Conservation (phyloP, 1,140 invertebrate genomes). For the Ips nitidus region DNA sequence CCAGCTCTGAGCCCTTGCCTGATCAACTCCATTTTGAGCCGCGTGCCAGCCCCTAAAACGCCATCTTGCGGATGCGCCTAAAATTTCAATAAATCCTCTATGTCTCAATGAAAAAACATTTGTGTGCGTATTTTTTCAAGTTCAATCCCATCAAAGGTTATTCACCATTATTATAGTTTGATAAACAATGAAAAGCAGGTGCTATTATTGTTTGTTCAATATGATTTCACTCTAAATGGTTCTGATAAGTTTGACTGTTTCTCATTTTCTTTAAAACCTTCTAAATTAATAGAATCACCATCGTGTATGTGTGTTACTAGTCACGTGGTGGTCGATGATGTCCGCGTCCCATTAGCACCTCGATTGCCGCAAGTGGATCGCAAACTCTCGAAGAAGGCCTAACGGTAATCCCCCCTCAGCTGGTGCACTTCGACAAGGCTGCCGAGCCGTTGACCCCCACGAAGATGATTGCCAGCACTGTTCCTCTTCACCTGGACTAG, state of each 20-base stretch:
- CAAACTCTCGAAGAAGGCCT: slow-evolving; percentile 31
- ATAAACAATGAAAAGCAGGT: no score
- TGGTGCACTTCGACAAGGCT: slow-evolving; percentile 28
- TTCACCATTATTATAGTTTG: no score
- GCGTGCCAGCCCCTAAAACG: neutral
- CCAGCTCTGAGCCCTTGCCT: neutral
- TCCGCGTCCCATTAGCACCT: slow-evolving; percentile 28
- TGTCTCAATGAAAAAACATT: no score
- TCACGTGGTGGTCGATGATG: neutral
- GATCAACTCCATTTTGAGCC: neutral
- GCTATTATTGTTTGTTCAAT: no score
- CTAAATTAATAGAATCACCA: no score
- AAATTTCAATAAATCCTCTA: neutral
- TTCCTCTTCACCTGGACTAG: slow-evolving; percentile 30
- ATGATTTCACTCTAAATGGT: no score
- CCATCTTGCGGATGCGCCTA: slow-evolving; percentile 3
- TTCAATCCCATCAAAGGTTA: no score
- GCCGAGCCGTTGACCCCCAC: slow-evolving; percentile 33
- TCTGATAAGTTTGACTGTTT: no score
- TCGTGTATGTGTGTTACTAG: neutral
- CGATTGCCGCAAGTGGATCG: slow-evolving; percentile 30
- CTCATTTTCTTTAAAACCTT: no score
- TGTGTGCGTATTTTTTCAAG: no score
- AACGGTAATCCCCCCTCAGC: slow-evolving; percentile 31
- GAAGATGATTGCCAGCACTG: slow-evolving; percentile 32